These are phyloP conservation scores for Caenorhabditis briggsae DNA, from an alignment of 1,140 invertebrate species.

Conservation along the genomic window DNA sequence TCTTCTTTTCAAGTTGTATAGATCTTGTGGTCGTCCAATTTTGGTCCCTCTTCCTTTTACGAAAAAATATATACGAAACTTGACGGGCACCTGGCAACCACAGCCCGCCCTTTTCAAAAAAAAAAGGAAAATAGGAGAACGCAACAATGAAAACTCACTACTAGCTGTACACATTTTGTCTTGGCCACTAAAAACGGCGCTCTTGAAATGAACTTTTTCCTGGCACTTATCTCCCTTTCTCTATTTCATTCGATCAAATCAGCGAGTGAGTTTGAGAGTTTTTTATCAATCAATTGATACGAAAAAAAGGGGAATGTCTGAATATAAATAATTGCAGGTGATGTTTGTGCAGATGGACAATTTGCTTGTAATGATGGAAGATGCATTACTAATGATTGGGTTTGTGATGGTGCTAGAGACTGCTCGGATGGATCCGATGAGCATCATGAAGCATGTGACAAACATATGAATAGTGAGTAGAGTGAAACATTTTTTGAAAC, in stretches of 20 bases:
- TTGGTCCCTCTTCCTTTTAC: neutral
- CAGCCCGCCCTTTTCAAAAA: constrained; percentile 31
- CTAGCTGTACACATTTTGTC: constrained; percentile 8
- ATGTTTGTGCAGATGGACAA: neutral
- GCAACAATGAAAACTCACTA: constrained; percentile 27
- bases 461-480: constrained; percentile 44
- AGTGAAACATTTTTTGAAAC: no score
- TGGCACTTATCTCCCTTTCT: constrained; percentile 32
- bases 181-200: neutral
- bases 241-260: constrained; percentile 9
- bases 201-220: constrained; percentile 29
- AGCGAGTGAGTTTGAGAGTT: neutral
- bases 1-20: neutral
- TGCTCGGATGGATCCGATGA: constrained; percentile 46
- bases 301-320: neutral
- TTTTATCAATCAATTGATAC: constrained; percentile 5
- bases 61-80: constrained; percentile 4
- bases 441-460: constrained; percentile 36
- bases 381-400: constrained; percentile 46
- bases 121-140: constrained; percentile 35
- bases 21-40: neutral
- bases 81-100: constrained; percentile 47
- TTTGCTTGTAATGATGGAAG: constrained; percentile 44
- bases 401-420: constrained; percentile 49
- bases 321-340: constrained; percentile 1